Evolutionary conservation across 2,113 vertebrate genomes (phyloP).

Genomic region (Sinocyclocheilus maitianheensis): DNA sequence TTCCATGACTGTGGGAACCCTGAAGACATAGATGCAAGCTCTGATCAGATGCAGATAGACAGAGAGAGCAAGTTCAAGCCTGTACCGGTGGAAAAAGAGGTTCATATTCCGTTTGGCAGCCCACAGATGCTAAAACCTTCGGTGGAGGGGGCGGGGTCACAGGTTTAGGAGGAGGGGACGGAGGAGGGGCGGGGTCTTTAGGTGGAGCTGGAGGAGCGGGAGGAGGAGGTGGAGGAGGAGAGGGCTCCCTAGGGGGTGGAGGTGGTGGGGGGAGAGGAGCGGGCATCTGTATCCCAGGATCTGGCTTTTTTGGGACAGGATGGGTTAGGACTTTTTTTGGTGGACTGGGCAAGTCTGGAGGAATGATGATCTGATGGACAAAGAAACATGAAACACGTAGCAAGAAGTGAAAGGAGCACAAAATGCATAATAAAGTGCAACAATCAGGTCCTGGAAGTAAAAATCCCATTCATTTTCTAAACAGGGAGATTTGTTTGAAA

Average conservation of each 20-base stretch:
- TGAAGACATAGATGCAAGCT: conserved; percentile 26
- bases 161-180: conserved; percentile 49
- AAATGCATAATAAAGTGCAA: background rate
- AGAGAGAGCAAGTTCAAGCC: conserved; percentile 82
- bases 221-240: conserved; percentile 48
- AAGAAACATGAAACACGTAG: background rate
- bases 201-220: conserved; percentile 52
- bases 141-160: conserved; percentile 63
- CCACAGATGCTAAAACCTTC: conserved; percentile 83
- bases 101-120: conserved; percentile 90
- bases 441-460: background rate
- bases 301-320: conserved; percentile 64
- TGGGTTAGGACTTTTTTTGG: conserved; percentile 82
- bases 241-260: conserved; percentile 54
- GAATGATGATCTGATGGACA: conserved; percentile 69
- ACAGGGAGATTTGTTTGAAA: background rate
- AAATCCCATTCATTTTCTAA: background rate
- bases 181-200: conserved; percentile 53
- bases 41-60: conserved; percentile 30
- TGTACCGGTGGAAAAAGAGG: conserved; percentile 81
- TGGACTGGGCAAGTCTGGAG: conserved; percentile 84
- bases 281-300: conserved; percentile 50
- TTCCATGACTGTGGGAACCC: background rate
- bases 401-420: background rate
- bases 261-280: conserved; percentile 63